phyloP scores from a whole-genome alignment of 2,888 invertebrate genomes.

The Galerucella pusilla region DNA sequence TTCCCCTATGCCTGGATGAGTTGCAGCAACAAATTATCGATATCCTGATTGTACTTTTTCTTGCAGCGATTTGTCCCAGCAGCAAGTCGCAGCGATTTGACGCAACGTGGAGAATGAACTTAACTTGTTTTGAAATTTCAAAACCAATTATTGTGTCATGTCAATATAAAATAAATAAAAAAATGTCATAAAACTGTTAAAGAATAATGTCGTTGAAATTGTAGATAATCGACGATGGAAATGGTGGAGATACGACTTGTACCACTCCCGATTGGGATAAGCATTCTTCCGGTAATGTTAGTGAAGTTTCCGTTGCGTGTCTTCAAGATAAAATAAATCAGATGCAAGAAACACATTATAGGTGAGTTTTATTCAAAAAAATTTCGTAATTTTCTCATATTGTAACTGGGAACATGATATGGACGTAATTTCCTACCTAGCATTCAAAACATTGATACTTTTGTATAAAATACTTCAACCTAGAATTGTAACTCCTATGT shows the following conservation, averaged over 20 bases:
- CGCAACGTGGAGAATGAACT: no score
- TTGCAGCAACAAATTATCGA: no score
- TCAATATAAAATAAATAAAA: neutral
- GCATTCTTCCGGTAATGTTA: slow-evolving; percentile 86
- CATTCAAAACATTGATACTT: no score
- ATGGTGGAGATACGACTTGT: slow-evolving; percentile 71
- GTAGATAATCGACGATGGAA: slow-evolving; percentile 57
- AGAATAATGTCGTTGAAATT: slow-evolving; percentile 33
- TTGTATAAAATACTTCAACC: no score
- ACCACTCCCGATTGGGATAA: slow-evolving; percentile 92
- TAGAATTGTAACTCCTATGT: no score
- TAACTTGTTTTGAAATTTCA: neutral
- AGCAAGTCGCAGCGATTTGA: no score
- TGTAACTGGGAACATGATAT: neutral
- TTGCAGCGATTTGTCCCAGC: no score
- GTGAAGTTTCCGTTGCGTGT: slow-evolving; percentile 92
- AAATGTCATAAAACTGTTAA: slow-evolving; percentile 7
- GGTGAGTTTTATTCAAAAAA: slow-evolving; percentile 61
- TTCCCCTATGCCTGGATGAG: no score
- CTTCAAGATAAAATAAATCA: slow-evolving; percentile 93
- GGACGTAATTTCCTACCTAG: neutral
- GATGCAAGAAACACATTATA: slow-evolving; percentile 91
- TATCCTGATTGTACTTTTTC: no score
- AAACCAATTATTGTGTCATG: neutral
- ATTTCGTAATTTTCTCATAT: no score